These are phyloP conservation scores for Choloepus didactylus DNA, from an alignment of 2,797 vertebrate genomes.

Conservation along the genomic window DNA sequence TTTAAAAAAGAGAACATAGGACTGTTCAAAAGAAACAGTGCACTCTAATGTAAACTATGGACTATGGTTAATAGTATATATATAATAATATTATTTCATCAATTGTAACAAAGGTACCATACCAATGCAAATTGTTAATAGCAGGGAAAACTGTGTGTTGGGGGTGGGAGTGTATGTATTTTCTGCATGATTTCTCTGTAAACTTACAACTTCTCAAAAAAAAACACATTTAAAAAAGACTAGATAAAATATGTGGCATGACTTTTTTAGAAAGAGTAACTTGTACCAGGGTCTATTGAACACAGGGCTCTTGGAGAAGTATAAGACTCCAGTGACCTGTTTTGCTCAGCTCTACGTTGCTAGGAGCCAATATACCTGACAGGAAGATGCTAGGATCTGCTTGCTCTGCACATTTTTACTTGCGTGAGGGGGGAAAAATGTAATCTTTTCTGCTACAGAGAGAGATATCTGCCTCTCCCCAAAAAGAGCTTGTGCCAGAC, in stretches of 20 bases:
- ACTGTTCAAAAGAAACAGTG: no score
- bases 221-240: no score
- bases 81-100: no score
- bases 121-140: no score
- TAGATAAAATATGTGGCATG: not conserved
- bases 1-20: no score
- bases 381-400: not conserved
- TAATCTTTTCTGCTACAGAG: not conserved
- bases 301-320: not conserved
- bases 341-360: not conserved
- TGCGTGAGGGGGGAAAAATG: not conserved
- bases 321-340: not conserved
- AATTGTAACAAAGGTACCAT: no score
- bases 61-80: no score
- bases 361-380: not conserved
- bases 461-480: not conserved
- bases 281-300: rapidly evolving
- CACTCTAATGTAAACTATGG: no score
- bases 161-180: no score
- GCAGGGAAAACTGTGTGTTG: no score
- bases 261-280: not conserved
- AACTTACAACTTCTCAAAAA: no score
- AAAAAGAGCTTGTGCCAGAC: not conserved
- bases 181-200: no score
- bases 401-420: not conserved